phyloP scores from a whole-genome alignment of 2,888 invertebrate species.

The Thera britannica region DNA sequence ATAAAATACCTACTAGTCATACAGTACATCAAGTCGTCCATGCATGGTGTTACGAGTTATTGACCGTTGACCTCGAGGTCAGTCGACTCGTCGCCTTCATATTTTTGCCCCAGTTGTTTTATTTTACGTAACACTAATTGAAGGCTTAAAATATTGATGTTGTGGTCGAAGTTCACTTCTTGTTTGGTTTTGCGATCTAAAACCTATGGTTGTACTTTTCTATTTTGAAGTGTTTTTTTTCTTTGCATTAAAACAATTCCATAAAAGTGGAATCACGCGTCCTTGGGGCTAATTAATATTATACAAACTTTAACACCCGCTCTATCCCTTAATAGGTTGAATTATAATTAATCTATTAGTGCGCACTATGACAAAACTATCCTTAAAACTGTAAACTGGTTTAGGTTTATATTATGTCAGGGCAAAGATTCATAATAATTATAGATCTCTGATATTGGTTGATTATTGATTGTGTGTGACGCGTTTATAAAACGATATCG shows the following conservation, averaged over 20 bases:
- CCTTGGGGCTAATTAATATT: no score
- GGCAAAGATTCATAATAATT: no score
- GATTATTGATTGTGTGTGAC: no score
- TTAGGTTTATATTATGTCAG: no score
- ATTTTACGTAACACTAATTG: slow-evolving; percentile 13
- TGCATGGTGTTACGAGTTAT: slow-evolving; percentile 32
- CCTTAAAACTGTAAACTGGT: no score
- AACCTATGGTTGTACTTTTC: background rate
- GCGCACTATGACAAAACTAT: no score
- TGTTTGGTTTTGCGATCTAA: background rate
- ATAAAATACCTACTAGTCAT: background rate
- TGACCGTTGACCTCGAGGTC: slow-evolving; percentile 61
- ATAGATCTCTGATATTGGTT: no score
- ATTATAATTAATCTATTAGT: no score
- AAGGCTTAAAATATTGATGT: background rate
- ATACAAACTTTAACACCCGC: no score
- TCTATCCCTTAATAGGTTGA: no score
- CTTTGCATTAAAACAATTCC: background rate
- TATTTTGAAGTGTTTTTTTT: background rate
- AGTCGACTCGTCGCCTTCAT: slow-evolving; percentile 50
- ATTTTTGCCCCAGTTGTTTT: slow-evolving; percentile 34
- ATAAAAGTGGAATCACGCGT: background rate
- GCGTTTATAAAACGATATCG: no score
- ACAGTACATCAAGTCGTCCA: background rate
- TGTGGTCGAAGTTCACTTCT: background rate